These are phyloP conservation scores for Andrena bucephala DNA, from an alignment of 2,888 invertebrate species.

Conservation along the genomic window DNA sequence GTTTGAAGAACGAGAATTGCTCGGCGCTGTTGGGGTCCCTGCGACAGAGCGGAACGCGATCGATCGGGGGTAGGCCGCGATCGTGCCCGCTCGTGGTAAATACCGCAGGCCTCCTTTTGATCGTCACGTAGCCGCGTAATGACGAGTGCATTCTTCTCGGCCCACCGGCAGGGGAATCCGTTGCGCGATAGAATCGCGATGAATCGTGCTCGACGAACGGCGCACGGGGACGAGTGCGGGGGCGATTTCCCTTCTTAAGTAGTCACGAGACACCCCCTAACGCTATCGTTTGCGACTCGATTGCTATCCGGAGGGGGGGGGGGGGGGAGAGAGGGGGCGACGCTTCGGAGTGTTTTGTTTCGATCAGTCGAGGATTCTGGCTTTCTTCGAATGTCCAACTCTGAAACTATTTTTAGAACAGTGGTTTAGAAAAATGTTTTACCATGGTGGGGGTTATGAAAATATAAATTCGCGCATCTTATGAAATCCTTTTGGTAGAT, in stretches of 20 bases:
- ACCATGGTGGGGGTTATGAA: too few relatives aligned
- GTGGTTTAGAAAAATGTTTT: too few relatives aligned
- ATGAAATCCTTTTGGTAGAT: not conserved
- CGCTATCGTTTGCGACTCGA: constrained; percentile 32
- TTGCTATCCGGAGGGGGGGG: not conserved
- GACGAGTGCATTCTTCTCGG: constrained; percentile 61
- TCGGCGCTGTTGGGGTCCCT: constrained; percentile 67
- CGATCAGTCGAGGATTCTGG: not conserved
- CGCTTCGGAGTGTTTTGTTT: not conserved
- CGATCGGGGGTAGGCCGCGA: constrained; percentile 63
- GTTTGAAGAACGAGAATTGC: constrained; percentile 81
- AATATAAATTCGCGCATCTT: not conserved
- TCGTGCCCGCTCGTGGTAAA: constrained; percentile 64
- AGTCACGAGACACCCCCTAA: constrained; percentile 13
- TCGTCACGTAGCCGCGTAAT: constrained; percentile 70
- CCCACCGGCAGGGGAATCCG: constrained; percentile 28
- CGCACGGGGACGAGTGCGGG: not conserved
- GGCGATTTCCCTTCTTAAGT: constrained; percentile 52
- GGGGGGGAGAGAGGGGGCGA: not conserved
- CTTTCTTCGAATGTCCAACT: too few relatives aligned
- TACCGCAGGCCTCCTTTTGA: constrained; percentile 64
- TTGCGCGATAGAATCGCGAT: constrained; percentile 40
- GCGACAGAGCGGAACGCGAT: constrained; percentile 61
- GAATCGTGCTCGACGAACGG: constrained; percentile 43
- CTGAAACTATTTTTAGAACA: too few relatives aligned